phyloP scores from a whole-genome alignment of 1,140 invertebrate species.

The Doryteuthis pealeii region DNA sequence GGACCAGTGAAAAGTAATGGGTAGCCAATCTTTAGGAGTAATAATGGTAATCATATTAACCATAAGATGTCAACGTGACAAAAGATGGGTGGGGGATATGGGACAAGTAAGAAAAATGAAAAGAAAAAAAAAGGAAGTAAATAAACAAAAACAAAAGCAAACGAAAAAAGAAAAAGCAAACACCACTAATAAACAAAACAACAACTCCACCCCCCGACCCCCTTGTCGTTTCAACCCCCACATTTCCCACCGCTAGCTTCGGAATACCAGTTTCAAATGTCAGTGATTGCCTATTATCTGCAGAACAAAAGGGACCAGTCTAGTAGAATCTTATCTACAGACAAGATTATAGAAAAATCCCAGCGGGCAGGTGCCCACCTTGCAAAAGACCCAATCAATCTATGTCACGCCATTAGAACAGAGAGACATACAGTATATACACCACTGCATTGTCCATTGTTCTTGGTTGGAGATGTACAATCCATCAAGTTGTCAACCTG shows the following conservation, averaged over 20 bases:
- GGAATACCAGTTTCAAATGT: background rate
- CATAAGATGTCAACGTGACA: no score
- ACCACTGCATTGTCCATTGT: conserved; percentile 6
- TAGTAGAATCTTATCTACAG: background rate
- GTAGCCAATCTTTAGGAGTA: no score
- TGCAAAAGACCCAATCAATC: conserved; percentile 1
- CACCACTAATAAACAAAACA: no score
- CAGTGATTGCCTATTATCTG: background rate
- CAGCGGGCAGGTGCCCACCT: background rate
- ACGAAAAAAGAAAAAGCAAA: no score
- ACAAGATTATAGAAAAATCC: conserved; percentile 6
- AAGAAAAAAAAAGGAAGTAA: no score
- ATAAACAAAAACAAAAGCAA: no score
- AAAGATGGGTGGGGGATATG: no score
- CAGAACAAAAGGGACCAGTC: background rate
- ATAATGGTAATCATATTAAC: no score
- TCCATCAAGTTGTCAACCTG: conserved; percentile 7
- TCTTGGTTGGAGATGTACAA: conserved; percentile 5
- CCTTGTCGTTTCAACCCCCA: no score
- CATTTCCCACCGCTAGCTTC: background rate
- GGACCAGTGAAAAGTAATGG: no score
- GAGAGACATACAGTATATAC: background rate
- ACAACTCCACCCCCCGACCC: no score
- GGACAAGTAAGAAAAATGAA: no score
- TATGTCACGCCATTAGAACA: background rate